Base-by-base conservation (phyloP, 2,888 invertebrate genomes). In the Brachylomia viminalis region DNA sequence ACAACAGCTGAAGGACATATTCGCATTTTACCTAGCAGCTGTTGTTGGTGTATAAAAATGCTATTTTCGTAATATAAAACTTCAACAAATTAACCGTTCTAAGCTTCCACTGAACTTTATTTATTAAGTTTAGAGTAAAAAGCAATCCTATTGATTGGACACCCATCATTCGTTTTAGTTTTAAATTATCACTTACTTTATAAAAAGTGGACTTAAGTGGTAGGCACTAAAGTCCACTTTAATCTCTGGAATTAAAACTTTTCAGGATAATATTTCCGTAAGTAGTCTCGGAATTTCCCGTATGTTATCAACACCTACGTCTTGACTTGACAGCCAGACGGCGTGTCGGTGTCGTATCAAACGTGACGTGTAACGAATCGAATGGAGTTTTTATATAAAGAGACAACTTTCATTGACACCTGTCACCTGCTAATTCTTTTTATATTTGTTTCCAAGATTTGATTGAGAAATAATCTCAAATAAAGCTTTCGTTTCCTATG, bases 301-400 rank as follows among this genome's bases (percentile, higher is more conserved):
- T 2, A 11, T 6, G 17, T 49, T 30, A 33, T 33, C 10, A 33
- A 33, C 1, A 66, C 23, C 17, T 65, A 15, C 0, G 38, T 47
- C 27, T 47, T 66, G 17, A 15, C 5, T 47, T 66, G 56, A 75
- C 77, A 77, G 23, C n/a, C 27, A 17, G 47, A 10, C 54, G 10
- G 20, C 15, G 13, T 54, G 38, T 54, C 38, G 8, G n/a, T n/a
- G n/a, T n/a, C n/a, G n/a, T n/a, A 4, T 33, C 17, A 54, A 79
- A 66, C 20, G n/a, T 61, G 61, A 72, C 80, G 38, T n/a, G 66
- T 61, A 66, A 66, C 61, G 3, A 72, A 80, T 66, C 7, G 54
- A 66, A 59, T 33, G 38, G 73, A 47, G 30, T 59, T 52, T 52
- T 72, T 52, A 66, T 45, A 4, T 2, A 7, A 1, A 3, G 27